Evolutionary conservation across 2,113 vertebrate genomes (phyloP).

Genomic region (Nothoprocta pentlandii): DNA sequence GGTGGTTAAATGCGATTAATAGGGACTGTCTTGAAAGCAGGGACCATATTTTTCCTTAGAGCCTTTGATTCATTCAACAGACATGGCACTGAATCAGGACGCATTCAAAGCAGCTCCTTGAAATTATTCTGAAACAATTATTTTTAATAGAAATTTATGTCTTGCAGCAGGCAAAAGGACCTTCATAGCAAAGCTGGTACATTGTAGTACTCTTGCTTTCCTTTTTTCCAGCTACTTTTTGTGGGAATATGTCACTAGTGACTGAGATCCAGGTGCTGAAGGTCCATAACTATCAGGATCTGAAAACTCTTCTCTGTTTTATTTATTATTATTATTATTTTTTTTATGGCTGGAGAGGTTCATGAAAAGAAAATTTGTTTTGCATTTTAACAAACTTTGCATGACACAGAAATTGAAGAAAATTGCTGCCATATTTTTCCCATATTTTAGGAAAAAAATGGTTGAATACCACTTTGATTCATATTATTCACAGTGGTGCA

Average conservation of each 20-base stretch:
- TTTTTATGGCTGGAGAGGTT: background rate
- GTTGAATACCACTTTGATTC: background rate
- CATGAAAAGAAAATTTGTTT: background rate
- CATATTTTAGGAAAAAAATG: background rate
- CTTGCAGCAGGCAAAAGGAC: background rate
- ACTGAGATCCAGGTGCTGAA: background rate
- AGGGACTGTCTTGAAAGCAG: background rate
- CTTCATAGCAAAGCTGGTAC: background rate
- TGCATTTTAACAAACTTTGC: background rate
- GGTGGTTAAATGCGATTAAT: background rate
- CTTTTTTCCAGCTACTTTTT: background rate
- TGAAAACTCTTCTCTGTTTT: no score
- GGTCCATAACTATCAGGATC: background rate
- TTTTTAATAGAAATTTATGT: background rate
- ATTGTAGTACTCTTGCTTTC: background rate
- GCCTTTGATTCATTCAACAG: background rate
- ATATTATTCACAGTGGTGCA: background rate
- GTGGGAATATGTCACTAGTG: accelerated
- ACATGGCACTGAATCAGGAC: accelerated
- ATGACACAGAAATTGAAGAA: background rate
- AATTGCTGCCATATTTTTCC: accelerated
- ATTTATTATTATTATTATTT: background rate
- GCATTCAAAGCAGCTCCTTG: accelerated
- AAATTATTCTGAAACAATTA: background rate
- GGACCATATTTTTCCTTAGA: background rate